Evolutionary conservation across 2,888 invertebrate species (phyloP), one percentile per base, ranked within the genome.

Genomic region (Parochlus steinenii): DNA sequence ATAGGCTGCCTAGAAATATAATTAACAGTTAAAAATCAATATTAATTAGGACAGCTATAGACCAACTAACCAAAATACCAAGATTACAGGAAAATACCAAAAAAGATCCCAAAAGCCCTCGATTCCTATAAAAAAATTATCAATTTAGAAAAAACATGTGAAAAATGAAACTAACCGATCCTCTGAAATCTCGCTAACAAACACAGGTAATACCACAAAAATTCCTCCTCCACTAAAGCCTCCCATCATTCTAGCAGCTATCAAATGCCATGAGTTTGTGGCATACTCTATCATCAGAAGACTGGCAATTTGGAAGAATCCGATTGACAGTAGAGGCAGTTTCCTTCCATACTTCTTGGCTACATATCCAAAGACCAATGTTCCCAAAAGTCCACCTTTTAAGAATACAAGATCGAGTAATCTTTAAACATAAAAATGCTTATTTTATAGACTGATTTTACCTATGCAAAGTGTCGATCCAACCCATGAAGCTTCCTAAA

Each of bases 31-130:
- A 0, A 56, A 38, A 3, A 59, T 48, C 20, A 58, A 22, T 3
- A 52, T 44, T 3, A 56, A 55, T 4, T 57, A 56, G 40, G 58
- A 38, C 20, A 44, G 42, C 7, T 59, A 59, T 3, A 59, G 54
- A 11, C n/a, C n/a, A n/a, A n/a, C n/a, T n/a, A n/a, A 24, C 12
- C 0, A 57, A 39, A 1, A 58, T 43, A 2, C 60, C 58, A 4
- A 46, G 10, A 40, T 59, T 58, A 32, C 50, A 49, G 0, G 49
- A 43, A 0, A 56, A 38, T 3, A 59, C 49, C 20, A 58, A 22
- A 4, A 52, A 44, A 3, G 58, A 55, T 4, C 58, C 56, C 40
- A 58, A 38, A 22, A 44, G 42, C 7, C 58, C 58, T 3, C 58
- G 54, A 11, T 56, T 46, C 5, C 56, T 57, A 18, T 10, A 31